Percentiles rank a stretch among this genome's conserved stretches.
Evolutionary conservation across 2,113 vertebrate genomes (phyloP).

Genomic region (Phyllopteryx taeniolatus): DNA sequence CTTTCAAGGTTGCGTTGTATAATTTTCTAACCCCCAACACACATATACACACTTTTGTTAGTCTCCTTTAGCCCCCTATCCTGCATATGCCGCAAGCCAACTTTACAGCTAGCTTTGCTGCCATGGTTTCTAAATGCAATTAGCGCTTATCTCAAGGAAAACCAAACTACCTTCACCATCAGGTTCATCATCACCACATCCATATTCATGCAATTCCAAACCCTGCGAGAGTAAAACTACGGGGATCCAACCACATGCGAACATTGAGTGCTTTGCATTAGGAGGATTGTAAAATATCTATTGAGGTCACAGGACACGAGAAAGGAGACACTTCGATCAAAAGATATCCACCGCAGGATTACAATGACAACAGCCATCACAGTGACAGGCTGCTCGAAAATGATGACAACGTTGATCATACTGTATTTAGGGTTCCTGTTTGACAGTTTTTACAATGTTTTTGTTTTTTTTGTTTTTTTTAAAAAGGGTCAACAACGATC

Average conservation of each 20-base stretch:
- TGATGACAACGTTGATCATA: not conserved
- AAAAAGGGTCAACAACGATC: not conserved
- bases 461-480: too few relatives aligned
- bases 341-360: constrained; percentile 14
- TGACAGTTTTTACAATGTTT: not conserved
- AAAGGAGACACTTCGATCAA: constrained; percentile 32
- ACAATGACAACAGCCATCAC: constrained; percentile 20
- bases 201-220: constrained; percentile 68
- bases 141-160: constrained; percentile 66
- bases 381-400: not conserved
- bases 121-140: constrained; percentile 64
- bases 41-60: constrained; percentile 24
- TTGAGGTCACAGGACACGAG: constrained; percentile 54
- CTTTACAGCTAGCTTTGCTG: constrained; percentile 61
- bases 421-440: not conserved
- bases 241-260: constrained; percentile 63
- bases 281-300: constrained; percentile 49
- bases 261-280: constrained; percentile 33
- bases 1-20: constrained; percentile 44
- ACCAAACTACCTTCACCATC: constrained; percentile 66
- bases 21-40: constrained; percentile 28
- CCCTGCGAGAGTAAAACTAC: constrained; percentile 61
- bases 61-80: constrained; percentile 34
- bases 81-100: constrained; percentile 56
- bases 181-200: constrained; percentile 61